Conservation (phyloP, 1,140 invertebrate species). For the Ericerus pela region DNA sequence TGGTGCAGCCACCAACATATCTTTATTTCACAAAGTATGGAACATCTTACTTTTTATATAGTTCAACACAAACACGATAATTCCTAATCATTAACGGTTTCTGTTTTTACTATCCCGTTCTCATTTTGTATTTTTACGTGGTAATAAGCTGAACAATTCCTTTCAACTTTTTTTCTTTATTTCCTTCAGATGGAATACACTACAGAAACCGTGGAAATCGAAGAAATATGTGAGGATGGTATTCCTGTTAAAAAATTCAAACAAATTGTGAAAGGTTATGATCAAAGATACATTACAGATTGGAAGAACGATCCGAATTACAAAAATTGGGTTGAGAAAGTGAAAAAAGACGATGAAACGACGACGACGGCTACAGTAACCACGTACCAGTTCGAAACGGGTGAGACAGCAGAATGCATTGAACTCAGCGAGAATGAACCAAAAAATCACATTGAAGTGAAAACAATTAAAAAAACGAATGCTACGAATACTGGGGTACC, state of each 20-base stretch:
- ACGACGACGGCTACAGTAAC: no score
- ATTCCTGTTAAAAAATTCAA: slow-evolving; percentile 1
- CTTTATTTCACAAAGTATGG: no score
- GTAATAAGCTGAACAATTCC: no score
- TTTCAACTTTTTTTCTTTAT: no score
- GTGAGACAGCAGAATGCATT: not conserved
- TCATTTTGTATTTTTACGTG: no score
- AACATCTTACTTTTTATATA: no score
- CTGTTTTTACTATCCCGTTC: no score
- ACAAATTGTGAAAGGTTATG: not conserved
- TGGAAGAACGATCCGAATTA: slow-evolving; percentile 5
- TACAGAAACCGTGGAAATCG: not conserved
- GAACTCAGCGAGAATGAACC: not conserved
- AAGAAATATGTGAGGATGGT: slow-evolving; percentile 3
- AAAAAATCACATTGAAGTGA: not conserved
- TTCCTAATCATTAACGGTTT: no score
- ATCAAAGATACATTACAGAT: not conserved
- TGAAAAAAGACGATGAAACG: not conserved
- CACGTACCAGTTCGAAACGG: not conserved
- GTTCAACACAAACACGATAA: no score
- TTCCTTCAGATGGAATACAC: not conserved
- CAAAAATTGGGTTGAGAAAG: not conserved
- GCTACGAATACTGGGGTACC: no score
- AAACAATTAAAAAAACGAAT: not conserved
- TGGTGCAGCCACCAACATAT: no score